A percentile compares a stretch with the other conserved stretches of the same genome.
Evolutionary conservation across 2,888 invertebrate species (phyloP).

Genomic region (Ctena decussata): DNA sequence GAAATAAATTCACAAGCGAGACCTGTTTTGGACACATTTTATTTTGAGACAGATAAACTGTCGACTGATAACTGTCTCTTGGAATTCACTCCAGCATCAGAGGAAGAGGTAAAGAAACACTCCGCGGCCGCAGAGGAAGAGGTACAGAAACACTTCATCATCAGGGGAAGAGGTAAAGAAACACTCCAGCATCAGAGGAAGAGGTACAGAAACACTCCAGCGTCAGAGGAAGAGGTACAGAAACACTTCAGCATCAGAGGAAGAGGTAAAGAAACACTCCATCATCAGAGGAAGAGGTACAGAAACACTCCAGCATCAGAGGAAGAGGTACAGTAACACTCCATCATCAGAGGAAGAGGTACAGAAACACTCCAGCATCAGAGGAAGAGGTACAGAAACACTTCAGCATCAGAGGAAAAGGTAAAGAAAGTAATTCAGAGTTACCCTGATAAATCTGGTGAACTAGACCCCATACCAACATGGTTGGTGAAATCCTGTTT

Average conservation of each 20-base stretch:
- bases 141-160: no score
- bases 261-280: background rate
- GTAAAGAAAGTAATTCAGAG: background rate
- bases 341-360: no score
- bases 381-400: no score
- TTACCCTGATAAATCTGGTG: conserved; percentile 35
- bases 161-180: no score
- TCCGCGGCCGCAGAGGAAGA: no score
- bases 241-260: background rate
- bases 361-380: background rate
- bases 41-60: background rate
- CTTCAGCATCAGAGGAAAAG: background rate
- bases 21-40: background rate
- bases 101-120: no score
- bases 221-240: background rate
- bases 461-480: conserved; percentile 41
- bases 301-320: background rate
- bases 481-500: conserved; percentile 44
- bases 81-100: background rate
- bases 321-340: no score
- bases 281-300: background rate
- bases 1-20: conserved; percentile 21
- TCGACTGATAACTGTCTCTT: background rate
- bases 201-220: conserved; percentile 3
- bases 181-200: background rate